These are phyloP conservation scores for Cerceris ruficornis DNA, from an alignment of 2,888 invertebrate genomes.

Conservation along the genomic window DNA sequence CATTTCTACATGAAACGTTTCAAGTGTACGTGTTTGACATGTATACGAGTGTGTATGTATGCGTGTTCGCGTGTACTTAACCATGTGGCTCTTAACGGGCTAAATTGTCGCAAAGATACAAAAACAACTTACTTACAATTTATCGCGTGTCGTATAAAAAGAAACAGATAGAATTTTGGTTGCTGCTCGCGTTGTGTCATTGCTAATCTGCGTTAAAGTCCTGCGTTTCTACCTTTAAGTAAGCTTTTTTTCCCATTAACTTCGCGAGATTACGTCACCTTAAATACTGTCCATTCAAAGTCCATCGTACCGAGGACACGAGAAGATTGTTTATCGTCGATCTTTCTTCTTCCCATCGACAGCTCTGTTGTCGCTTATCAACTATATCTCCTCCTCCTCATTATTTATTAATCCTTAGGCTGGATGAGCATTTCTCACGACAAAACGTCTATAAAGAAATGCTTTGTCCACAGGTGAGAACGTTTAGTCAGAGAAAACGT, in stretches of 20 bases:
- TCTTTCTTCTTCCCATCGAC: neutral
- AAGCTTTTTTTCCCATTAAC: slow-evolving; percentile 3
- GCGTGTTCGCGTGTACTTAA: slow-evolving; percentile 18
- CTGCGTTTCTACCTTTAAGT: slow-evolving; percentile 1
- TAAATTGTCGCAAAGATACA: slow-evolving; percentile 35
- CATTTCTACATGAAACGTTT: slow-evolving; percentile 15
- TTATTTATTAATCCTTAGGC: no score
- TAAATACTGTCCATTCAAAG: neutral
- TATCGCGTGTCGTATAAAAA: slow-evolving; percentile 29
- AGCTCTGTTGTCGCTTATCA: neutral
- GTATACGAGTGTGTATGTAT: slow-evolving; percentile 1
- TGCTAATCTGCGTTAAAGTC: no score
- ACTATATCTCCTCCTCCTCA: no score
- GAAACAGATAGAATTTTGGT: slow-evolving; percentile 23
- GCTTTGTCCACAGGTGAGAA: no score
- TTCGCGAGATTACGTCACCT: neutral
- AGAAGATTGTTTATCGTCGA: neutral
- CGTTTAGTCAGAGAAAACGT: no score
- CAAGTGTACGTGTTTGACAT: no score
- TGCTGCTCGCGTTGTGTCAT: neutral
- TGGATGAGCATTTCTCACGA: no score
- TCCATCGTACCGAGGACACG: neutral
- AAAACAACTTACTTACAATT: slow-evolving; percentile 30
- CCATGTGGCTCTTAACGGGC: slow-evolving; percentile 15
- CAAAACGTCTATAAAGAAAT: no score